Evolutionary conservation across 2,888 invertebrate species (phyloP), one percentile per base, ranked within the genome.

Genomic region (Eupithecia abbreviata): DNA sequence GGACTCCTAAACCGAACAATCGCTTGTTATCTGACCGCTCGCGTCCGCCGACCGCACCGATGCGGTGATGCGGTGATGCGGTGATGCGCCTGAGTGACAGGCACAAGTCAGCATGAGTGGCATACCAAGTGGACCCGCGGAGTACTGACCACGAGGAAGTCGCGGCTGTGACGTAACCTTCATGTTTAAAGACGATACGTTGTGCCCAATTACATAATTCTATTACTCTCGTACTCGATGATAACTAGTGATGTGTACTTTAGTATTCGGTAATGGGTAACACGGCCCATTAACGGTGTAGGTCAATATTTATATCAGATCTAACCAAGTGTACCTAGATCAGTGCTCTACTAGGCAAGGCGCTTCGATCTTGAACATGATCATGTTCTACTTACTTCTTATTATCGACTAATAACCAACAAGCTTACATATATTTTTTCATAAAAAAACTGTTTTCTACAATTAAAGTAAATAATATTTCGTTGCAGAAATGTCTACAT

Each of bases 91-190:
- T 43, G 45, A 81, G 76, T 82, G 83, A 84, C 80, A 9, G 81
- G 81, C 82, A 81, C 80, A 74, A 80, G 73, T 75, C 71, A 69
- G 65, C 78, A 66, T 73, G 76, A 71, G 43, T 68, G 51, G 81
- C 79, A 76, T 80, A 76, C 77, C 69, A 66, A 72, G 72, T 74
- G 18, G n/a, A 58, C 15, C 18, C 45, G 4, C 12, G 18, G 4
- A 62, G 75, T 62, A 65, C 73, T 78, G 79, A 77, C 9, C 68
- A 79, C 72, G 45, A 75, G 80, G 80, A 81, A 79, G 71, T 76
- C 74, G 74, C 49, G 51, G 58, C 67, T 77, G 74, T 81, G 75
- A 68, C 18, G 75, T 72, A 74, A 77, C 72, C 75, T 18, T 76
- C 73, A 74, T 75, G 71, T 47, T 58, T 42, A 49, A 73, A 62